Conservation (phyloP, 2,113 vertebrate species). For the Lasiurus cinereus region DNA sequence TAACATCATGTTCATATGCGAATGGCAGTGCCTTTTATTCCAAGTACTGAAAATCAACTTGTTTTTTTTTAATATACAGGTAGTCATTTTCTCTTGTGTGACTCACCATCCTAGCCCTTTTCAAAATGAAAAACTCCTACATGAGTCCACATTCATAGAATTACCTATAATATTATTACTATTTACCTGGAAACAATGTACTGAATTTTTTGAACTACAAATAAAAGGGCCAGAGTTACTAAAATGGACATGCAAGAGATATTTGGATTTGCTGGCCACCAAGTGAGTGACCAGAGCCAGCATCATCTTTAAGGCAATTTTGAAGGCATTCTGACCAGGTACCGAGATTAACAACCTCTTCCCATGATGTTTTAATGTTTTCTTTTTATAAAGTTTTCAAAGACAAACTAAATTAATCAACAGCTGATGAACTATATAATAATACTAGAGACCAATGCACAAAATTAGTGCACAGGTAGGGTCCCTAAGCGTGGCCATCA, state of each 20-base stretch:
- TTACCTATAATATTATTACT: background rate
- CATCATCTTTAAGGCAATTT: background rate
- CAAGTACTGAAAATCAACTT: background rate
- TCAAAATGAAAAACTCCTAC: background rate
- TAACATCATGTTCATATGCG: background rate
- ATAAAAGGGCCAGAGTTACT: background rate
- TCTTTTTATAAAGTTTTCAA: constrained; percentile 46
- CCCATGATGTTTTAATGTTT: background rate
- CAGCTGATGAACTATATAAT: background rate
- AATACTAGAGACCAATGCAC: background rate
- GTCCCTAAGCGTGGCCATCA: no score
- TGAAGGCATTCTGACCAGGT: background rate
- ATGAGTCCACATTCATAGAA: background rate
- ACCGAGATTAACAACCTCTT: background rate
- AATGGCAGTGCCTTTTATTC: background rate
- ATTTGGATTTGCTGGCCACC: background rate
- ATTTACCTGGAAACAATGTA: background rate
- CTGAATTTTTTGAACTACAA: background rate
- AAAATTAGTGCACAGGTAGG: no score
- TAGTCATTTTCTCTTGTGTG: background rate
- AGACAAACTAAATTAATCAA: background rate
- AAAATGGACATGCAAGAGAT: background rate
- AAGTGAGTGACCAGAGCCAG: background rate
- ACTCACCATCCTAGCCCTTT: background rate
- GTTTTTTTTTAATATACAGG: background rate